Evolutionary conservation across 1,140 invertebrate genomes (phyloP), one percentile per base, ranked within the genome.

Genomic region (Papilio glaucus): DNA sequence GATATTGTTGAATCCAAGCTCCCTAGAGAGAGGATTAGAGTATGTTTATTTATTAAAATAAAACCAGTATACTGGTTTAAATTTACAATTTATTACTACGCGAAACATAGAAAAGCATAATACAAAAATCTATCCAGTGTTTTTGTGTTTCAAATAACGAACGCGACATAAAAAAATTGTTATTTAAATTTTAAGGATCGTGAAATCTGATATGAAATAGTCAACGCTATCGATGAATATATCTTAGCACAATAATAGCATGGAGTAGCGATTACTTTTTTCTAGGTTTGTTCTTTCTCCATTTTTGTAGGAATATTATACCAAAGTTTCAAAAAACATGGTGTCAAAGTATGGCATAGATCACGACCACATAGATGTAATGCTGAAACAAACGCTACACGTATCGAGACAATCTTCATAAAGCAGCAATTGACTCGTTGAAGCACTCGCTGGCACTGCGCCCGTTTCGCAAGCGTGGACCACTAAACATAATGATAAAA

Each of bases 341-440:
- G 45, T 53, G 3, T 53, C 29, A 33, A 6, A 53, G 45, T 42
- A 8, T 42, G 41, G 41, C 6, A 15, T n/a, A 13, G 45, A n/a
- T 21, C 1, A n/a, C 45, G 0, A 4, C 7, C 3, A 53, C n/a
- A 21, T 15, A 15, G 13, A 15, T 8, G 15, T 53, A 53, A 53
- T 18, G 15, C 18, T 21, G 45, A 18, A 8, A 41, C n/a, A 41
- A 41, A 65, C 21, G 15, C 38, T 12, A 41, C n/a, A 41, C 15
- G 37, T 9, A 53, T 18, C 13, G 21, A 38, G 62, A 18, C 8
- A n/a, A 12, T 61, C 15, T 45, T 45, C 65, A 73, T 73, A 6
- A 3, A 33, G 29, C 29, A 33, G 6, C 29, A 33, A 33, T 33
- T 6, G 29, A 3, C 2, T 33, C 29, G 29, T n/a, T n/a, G 29